These are phyloP conservation scores for Helicolenus hilgendorfi DNA, from an alignment of 2,797 vertebrate genomes.

Conservation along the genomic window DNA sequence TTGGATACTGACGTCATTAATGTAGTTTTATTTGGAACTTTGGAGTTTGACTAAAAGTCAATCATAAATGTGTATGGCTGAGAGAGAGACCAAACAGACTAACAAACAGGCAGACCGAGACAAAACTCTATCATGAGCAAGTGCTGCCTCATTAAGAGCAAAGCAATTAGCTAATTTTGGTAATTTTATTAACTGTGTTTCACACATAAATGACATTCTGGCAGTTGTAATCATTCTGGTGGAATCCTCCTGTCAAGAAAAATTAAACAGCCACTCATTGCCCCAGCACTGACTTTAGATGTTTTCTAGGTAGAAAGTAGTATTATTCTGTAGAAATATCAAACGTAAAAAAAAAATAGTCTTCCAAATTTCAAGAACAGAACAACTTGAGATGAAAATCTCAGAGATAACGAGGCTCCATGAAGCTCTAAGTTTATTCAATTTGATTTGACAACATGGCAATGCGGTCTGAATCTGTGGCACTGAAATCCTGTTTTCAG, in stretches of 20 bases:
- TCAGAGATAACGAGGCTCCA: not conserved
- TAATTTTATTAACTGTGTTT: not conserved
- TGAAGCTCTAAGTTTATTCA: not conserved
- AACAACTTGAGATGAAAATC: not conserved
- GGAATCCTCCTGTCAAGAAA: not conserved
- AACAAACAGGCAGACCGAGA: not conserved
- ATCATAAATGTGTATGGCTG: not conserved
- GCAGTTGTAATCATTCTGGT: not conserved
- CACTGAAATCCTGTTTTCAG: slow-evolving; percentile 21
- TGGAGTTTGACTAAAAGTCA: slow-evolving; percentile 12
- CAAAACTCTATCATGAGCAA: not conserved
- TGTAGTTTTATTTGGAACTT: not conserved
- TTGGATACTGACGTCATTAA: not conserved
- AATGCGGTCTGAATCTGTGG: not conserved
- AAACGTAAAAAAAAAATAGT: not conserved
- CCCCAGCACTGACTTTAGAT: not conserved
- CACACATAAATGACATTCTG: not conserved
- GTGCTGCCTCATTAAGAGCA: not conserved
- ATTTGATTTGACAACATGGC: not conserved
- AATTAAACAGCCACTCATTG: not conserved
- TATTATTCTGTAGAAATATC: not conserved
- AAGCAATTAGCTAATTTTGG: not conserved
- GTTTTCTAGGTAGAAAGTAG: not conserved
- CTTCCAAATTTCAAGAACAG: not conserved
- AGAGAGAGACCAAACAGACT: not conserved